Evolutionary conservation across 2,113 vertebrate genomes (phyloP).

Genomic region (Carettochelys insculpta): DNA sequence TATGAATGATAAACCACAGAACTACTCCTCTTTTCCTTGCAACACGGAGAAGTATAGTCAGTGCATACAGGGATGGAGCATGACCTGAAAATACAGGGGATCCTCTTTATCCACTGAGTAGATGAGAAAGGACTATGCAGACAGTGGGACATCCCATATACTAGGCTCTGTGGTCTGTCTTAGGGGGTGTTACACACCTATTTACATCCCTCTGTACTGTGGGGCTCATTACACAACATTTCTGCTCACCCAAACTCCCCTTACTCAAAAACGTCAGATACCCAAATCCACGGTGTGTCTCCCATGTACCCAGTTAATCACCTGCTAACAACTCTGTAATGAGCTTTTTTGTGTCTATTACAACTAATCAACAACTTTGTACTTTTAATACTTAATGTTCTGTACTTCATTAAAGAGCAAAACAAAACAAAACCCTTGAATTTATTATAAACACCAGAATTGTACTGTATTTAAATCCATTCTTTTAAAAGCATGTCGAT

Average conservation of each 20-base stretch:
- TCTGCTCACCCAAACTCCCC: background rate
- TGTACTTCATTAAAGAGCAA: background rate
- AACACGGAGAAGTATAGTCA: conserved; percentile 6
- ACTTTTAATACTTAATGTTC: background rate
- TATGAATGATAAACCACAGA: background rate
- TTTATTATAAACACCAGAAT: background rate
- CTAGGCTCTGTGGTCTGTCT: background rate
- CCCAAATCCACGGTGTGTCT: background rate
- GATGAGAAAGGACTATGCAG: background rate
- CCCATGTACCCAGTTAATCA: background rate
- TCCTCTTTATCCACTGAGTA: background rate
- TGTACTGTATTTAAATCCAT: background rate
- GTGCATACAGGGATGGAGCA: background rate
- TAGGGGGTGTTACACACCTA: background rate
- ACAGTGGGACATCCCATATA: background rate
- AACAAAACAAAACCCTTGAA: background rate
- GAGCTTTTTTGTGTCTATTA: background rate
- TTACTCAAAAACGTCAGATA: background rate
- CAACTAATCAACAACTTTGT: background rate
- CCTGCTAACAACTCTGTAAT: background rate
- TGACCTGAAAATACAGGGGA: background rate
- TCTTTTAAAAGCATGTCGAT: background rate
- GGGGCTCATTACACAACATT: background rate
- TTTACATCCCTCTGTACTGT: background rate
- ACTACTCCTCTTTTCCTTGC: background rate